Evolutionary conservation across 2,888 invertebrate species (phyloP).

Genomic region (Amphimallon solstitiale): DNA sequence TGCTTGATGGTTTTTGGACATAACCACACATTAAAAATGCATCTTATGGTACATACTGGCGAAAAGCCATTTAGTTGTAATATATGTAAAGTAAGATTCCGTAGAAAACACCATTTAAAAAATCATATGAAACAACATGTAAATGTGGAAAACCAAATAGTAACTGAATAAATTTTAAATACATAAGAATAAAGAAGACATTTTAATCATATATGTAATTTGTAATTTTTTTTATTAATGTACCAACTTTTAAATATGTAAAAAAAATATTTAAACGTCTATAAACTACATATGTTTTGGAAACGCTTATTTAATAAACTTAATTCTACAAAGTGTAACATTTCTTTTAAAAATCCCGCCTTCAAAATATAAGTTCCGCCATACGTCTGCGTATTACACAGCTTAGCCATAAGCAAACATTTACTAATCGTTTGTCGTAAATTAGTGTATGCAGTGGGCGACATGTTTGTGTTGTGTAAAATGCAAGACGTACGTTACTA

Average conservation of each 20-base stretch:
- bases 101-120: conserved; percentile 49
- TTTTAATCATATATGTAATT: no score
- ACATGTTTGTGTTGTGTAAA: conserved; percentile 40
- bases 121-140: conserved; percentile 49
- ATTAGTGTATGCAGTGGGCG: conserved; percentile 20
- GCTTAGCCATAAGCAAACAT: conserved; percentile 28
- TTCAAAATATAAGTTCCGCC: conserved; percentile 45
- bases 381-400: conserved; percentile 51
- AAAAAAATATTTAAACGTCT: no score
- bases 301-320: no score
- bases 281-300: no score
- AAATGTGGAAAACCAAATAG: conserved; percentile 7
- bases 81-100: conserved; percentile 47
- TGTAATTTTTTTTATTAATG: no score
- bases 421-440: conserved; percentile 28
- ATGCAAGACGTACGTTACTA: conserved; percentile 51
- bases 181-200: neutral
- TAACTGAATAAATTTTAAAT: neutral
- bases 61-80: conserved; percentile 48
- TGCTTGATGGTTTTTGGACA: conserved; percentile 48
- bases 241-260: no score
- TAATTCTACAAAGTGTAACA: no score
- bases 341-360: conserved; percentile 31
- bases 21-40: conserved; percentile 48
- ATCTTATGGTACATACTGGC: conserved; percentile 49